These are phyloP conservation scores for Cynaeus angustus DNA, from an alignment of 2,888 invertebrate genomes.

Conservation along the genomic window DNA sequence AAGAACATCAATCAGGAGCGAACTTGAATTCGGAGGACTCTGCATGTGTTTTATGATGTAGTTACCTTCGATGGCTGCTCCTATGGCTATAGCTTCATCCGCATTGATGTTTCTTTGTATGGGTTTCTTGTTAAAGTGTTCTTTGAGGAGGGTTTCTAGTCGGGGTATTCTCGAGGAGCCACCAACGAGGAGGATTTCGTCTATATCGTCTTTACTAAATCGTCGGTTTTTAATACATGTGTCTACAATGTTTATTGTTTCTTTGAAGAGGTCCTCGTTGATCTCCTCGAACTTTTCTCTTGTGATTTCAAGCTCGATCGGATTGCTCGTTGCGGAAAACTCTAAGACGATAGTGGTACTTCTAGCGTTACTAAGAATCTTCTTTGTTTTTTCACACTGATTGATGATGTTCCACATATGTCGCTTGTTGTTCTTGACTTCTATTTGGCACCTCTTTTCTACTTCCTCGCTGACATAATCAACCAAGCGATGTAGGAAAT, in stretches of 20 bases:
- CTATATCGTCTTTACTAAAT: slow-evolving; percentile 49
- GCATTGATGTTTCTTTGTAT: slow-evolving; percentile 50
- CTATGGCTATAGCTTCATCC: slow-evolving; percentile 55
- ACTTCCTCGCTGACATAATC: slow-evolving; percentile 14
- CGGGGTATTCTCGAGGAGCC: slow-evolving; percentile 53
- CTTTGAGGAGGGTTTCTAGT: slow-evolving; percentile 45
- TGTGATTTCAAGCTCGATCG: slow-evolving; percentile 36
- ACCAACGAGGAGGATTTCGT: slow-evolving; percentile 52
- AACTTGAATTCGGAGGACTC: slow-evolving; percentile 2
- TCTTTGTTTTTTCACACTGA: slow-evolving; percentile 29
- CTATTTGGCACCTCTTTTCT: slow-evolving; percentile 9
- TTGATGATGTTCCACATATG: slow-evolving; percentile 24
- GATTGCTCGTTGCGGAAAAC: not conserved
- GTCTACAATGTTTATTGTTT: slow-evolving; percentile 46
- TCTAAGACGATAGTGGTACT: slow-evolving; percentile 15
- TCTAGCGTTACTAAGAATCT: slow-evolving; percentile 13
- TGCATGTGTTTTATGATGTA: slow-evolving; percentile 6
- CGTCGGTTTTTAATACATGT: slow-evolving; percentile 48
- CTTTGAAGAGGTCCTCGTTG: slow-evolving; percentile 45
- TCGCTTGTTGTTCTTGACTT: slow-evolving; percentile 21
- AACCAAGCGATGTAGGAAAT: slow-evolving; percentile 28
- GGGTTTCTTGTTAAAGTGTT: slow-evolving; percentile 48
- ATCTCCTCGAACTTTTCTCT: slow-evolving; percentile 50
- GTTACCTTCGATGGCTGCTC: slow-evolving; percentile 53
- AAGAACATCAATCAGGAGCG: slow-evolving; percentile 50